These are phyloP conservation scores for Mycalesis mineus DNA, from an alignment of 2,888 invertebrate species.

Conservation along the genomic window DNA sequence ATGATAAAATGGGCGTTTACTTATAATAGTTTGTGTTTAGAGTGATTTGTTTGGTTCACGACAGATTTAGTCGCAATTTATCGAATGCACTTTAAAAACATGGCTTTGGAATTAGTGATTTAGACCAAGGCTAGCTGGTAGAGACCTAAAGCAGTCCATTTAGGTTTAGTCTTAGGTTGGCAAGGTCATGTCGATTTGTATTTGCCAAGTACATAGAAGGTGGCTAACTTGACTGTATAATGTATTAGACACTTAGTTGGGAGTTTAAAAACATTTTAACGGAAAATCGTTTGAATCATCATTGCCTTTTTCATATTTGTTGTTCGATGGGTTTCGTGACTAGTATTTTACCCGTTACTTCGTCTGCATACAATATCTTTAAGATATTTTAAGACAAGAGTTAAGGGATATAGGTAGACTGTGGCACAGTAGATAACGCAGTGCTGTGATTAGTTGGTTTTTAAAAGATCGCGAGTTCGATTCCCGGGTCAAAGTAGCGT, in stretches of 20 bases:
- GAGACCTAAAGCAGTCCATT: constrained; percentile 23
- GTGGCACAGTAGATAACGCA: too few relatives aligned
- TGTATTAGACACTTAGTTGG: background rate
- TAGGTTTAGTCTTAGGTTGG: constrained; percentile 16
- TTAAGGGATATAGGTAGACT: too few relatives aligned
- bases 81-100: constrained; percentile 23
- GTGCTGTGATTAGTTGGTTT: too few relatives aligned
- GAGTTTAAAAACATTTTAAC: background rate
- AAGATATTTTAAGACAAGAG: too few relatives aligned
- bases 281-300: constrained; percentile 1
- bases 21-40: constrained; percentile 50
- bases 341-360: background rate
- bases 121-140: constrained; percentile 31
- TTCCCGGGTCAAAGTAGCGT: too few relatives aligned
- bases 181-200: constrained; percentile 24
- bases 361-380: too few relatives aligned
- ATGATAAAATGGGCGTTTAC: constrained; percentile 67
- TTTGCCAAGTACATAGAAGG: background rate
- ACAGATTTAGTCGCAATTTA: constrained; percentile 16
- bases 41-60: constrained; percentile 41
- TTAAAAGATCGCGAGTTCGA: too few relatives aligned
- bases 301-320: background rate
- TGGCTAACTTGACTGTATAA: constrained; percentile 9
- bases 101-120: constrained; percentile 27
- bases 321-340: background rate